Evolutionary conservation across 2,797 vertebrate genomes (phyloP).

Genomic region (Peromyscus eremicus): DNA sequence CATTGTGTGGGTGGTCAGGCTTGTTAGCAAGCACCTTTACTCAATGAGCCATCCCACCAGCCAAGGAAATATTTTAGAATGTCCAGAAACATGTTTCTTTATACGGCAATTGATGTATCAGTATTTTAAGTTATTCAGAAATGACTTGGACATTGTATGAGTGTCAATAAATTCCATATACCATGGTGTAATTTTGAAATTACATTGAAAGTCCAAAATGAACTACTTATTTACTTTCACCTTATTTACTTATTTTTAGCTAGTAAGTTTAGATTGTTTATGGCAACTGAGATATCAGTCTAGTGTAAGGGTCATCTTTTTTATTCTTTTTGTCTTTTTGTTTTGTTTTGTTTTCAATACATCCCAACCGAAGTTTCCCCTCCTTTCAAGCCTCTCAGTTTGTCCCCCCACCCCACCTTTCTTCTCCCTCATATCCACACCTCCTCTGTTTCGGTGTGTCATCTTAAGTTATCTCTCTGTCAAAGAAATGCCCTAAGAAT

Average conservation of each 20-base stretch:
- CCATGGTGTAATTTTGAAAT: neutral
- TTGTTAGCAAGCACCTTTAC: neutral
- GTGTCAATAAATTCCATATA: neutral
- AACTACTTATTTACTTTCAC: neutral
- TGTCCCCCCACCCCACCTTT: too few species aligned
- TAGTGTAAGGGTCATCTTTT: neutral
- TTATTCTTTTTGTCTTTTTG: neutral
- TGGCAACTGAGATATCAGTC: neutral
- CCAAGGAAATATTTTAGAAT: neutral
- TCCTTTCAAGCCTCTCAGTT: neutral
- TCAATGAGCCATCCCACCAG: neutral
- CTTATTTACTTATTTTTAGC: conserved; percentile 5
- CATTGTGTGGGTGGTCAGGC: neutral
- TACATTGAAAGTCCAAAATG: neutral
- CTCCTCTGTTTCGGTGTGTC: neutral
- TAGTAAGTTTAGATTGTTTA: neutral
- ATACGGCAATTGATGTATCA: neutral
- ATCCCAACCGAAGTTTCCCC: neutral
- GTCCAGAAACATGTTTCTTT: neutral
- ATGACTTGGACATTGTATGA: neutral
- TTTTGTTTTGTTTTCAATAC: neutral
- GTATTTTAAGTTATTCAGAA: neutral
- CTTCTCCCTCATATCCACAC: neutral
- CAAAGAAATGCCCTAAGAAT: neutral
- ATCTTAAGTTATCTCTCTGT: neutral